phyloP scores from a whole-genome alignment of 2,113 vertebrate genomes.

The Petrocephalus zakoni region DNA sequence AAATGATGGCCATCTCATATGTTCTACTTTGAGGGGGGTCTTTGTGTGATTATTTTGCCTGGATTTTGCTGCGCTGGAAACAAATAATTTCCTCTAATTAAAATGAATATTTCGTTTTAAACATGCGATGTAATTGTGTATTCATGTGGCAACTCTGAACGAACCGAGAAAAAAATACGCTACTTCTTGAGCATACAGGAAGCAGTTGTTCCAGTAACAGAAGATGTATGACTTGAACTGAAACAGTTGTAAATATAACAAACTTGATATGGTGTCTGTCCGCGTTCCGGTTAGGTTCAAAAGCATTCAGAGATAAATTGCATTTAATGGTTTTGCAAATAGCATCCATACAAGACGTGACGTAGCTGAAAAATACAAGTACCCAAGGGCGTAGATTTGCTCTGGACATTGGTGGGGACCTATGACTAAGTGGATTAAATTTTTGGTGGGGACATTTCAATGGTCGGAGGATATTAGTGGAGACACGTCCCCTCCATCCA shows the following conservation, averaged over 20 bases:
- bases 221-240: background rate
- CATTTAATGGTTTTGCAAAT: background rate
- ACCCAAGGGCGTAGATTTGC: too few species aligned
- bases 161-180: background rate
- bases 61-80: background rate
- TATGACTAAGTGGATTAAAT: too few species aligned
- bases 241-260: background rate
- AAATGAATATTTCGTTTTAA: background rate
- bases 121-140: background rate
- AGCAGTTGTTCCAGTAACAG: background rate
- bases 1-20: background rate
- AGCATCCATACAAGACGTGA: background rate
- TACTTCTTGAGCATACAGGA: background rate
- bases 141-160: background rate
- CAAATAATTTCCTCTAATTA: background rate
- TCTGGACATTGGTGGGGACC: too few species aligned
- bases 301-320: background rate
- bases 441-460: too few species aligned
- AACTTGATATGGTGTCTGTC: background rate
- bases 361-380: background rate
- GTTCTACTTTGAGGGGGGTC: too few species aligned
- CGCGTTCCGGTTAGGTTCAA: background rate
- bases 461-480: too few species aligned
- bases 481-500: too few species aligned
- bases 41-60: background rate